Conservation (phyloP, 2,888 invertebrate genomes). For the Melanostoma scalare region DNA sequence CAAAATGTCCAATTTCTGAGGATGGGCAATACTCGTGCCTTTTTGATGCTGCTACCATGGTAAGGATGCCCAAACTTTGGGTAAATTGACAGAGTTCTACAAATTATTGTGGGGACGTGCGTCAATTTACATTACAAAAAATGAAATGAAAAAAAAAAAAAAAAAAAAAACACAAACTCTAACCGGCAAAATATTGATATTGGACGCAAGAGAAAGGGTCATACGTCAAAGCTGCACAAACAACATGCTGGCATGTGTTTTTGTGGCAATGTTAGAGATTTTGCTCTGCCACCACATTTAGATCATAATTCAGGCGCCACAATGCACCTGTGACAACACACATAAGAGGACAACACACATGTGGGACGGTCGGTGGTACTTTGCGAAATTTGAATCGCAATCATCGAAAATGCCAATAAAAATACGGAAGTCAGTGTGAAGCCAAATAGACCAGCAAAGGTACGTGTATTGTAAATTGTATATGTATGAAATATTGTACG, state of each 20-base stretch:
- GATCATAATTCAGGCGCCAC: slow-evolving; percentile 38
- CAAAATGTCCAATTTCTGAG: slow-evolving; percentile 11
- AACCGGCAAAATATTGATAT: slow-evolving; percentile 42
- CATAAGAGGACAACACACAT: slow-evolving; percentile 20
- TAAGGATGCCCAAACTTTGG: slow-evolving; percentile 25
- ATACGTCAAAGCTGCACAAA: slow-evolving; percentile 8
- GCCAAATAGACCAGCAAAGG: too few species aligned
- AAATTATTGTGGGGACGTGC: slow-evolving; percentile 51
- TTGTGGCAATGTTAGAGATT: slow-evolving; percentile 40
- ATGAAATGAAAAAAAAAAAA: slow-evolving; percentile 1
- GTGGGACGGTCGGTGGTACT: too few species aligned
- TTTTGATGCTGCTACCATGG: not conserved
- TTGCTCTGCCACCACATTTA: slow-evolving; percentile 19
- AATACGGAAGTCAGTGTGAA: too few species aligned
- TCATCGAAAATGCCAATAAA: too few species aligned
- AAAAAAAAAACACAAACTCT: slow-evolving; percentile 8
- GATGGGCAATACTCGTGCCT: not conserved
- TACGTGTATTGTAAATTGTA: too few species aligned
- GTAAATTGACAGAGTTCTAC: slow-evolving; percentile 31
- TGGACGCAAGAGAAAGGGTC: slow-evolving; percentile 5
- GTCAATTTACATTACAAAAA: slow-evolving; percentile 31
- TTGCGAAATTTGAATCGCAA: too few species aligned
- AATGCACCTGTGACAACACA: slow-evolving; percentile 41
- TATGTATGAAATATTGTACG: too few species aligned
- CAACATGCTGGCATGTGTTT: slow-evolving; percentile 24